Base-by-base conservation (phyloP, 23 tunicate species). In the Trididemnum clinides region DNA sequence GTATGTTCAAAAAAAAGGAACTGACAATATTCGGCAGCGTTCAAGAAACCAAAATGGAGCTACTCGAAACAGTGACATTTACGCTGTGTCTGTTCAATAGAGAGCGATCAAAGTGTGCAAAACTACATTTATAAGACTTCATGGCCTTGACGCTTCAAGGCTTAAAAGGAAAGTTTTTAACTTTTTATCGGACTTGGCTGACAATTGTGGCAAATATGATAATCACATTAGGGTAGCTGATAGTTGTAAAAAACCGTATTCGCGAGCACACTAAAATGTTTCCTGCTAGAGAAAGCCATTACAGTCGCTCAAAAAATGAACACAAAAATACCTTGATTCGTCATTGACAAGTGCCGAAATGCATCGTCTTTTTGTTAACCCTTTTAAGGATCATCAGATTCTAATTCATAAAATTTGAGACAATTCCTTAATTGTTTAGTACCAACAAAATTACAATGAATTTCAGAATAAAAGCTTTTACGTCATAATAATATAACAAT, bases 271-370 rank as follows among this genome's bases (percentile, higher is more conserved):
- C n/a, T n/a, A 22, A n/a, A 15, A 20, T 20, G 26, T 62, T 62
- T n/a, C 69, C 69, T 4, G 69, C 69, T 12, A 15, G 69, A n/a
- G 69, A 62, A 62, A 62, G 69, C 27, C 69, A 62, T 62, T 62
- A 62, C 69, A 62, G 69, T n/a, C 69, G 25, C n/a, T 19, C 23
- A 19, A 62, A 62, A 22, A 62, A 62, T 62, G 69, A 62, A 62
- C 69, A 62, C 69, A 62, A 22, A 62, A 62, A 22, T 62, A 62
- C 27, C 27, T 62, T 4, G 69, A 62, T n/a, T 20, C 69, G 5
- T 20, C 69, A 4, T 19, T 62, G 25, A 62, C 69, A 19, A 22
- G 15, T n/a, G 69, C 69, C 15, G 27, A 62, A 62, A 62, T 62
- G 69, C 69, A 62, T 62, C 69, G 27, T 6, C 26, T 62, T 5